A percentile compares a stretch with the other conserved stretches of the same genome.
phyloP scores from a whole-genome alignment of 2,113 vertebrate genomes.

The Rafetus swinhoei region DNA sequence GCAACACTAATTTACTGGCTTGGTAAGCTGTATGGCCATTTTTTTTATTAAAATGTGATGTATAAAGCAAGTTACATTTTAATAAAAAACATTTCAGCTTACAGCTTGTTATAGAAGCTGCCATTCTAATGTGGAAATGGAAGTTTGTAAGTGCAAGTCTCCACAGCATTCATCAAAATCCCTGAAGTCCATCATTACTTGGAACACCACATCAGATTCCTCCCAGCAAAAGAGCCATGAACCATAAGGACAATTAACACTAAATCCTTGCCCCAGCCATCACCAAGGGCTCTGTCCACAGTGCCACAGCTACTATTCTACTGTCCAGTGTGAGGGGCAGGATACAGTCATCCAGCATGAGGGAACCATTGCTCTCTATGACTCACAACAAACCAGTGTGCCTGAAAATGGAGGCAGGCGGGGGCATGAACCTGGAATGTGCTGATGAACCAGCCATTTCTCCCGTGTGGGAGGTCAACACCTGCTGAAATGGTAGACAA shows the following conservation, averaged over 20 bases:
- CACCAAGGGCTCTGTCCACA: background rate
- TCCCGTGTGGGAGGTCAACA: background rate
- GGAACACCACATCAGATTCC: background rate
- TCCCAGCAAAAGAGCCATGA: background rate
- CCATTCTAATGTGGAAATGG: background rate
- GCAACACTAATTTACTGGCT: background rate
- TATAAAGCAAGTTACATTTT: slow-evolving; percentile 15
- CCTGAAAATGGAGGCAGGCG: background rate
- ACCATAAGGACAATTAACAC: background rate
- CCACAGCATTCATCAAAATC: slow-evolving; percentile 22
- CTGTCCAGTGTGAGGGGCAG: background rate
- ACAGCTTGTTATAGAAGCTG: background rate
- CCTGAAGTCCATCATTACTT: background rate
- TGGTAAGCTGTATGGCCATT: background rate
- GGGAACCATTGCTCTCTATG: background rate
- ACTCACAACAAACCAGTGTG: background rate
- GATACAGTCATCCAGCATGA: background rate
- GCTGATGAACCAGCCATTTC: background rate
- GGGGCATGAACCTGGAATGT: background rate
- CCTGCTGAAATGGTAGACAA: background rate
- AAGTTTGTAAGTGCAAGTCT: slow-evolving; percentile 21
- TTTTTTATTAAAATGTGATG: background rate
- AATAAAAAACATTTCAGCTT: slow-evolving; percentile 43
- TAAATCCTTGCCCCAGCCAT: background rate
- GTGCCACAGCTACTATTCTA: background rate